A percentile compares a stretch with the other conserved stretches of the same genome.
Evolutionary conservation across 2,888 invertebrate species (phyloP).

Genomic region (Athalia cordata): DNA sequence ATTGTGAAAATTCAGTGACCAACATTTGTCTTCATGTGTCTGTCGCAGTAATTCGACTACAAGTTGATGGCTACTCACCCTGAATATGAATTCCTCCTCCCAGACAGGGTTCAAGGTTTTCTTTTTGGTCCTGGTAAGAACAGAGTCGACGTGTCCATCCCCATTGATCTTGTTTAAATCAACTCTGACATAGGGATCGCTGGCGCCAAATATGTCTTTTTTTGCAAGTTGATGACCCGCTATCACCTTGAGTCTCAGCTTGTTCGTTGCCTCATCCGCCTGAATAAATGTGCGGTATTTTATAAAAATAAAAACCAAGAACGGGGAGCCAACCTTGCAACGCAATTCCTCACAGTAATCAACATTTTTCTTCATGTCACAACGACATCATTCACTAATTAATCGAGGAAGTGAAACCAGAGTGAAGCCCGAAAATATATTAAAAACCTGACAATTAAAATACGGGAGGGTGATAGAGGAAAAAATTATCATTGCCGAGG

Average conservation of each 20-base stretch:
- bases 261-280: constrained; percentile 87
- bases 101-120: constrained; percentile 98
- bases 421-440: background rate
- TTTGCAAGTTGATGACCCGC: constrained; percentile 95
- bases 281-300: constrained; percentile 64
- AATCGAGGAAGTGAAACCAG: no score
- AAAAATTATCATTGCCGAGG: background rate
- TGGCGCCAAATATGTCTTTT: constrained; percentile 99
- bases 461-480: background rate
- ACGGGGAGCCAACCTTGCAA: background rate
- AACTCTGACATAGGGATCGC: constrained; percentile 97
- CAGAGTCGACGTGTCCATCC: constrained; percentile 92
- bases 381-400: no score
- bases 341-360: no score
- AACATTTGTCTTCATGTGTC: background rate
- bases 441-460: background rate
- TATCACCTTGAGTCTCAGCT: constrained; percentile 89
- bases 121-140: constrained; percentile 97
- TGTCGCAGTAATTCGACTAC: background rate
- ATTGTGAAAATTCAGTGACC: background rate
- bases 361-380: no score
- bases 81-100: constrained; percentile 98
- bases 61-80: constrained; percentile 78
- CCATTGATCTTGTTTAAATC: constrained; percentile 90
- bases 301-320: background rate